Conservation (phyloP, 1,140 invertebrate genomes). For the Lasioglossum baleicum region DNA sequence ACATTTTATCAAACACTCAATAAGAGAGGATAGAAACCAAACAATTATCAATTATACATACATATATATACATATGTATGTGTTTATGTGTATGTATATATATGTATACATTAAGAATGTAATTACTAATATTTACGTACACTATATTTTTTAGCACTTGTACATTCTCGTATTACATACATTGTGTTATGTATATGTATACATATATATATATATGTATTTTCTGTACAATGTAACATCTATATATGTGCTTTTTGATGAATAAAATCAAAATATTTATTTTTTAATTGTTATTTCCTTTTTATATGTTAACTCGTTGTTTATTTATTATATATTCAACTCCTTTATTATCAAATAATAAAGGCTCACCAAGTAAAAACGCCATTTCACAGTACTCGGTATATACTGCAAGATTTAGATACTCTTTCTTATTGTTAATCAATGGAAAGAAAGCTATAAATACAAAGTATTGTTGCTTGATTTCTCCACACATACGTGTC, state of each 20-base stretch:
- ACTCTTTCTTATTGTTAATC: background rate
- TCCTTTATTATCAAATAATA: background rate
- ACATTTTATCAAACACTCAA: constrained; percentile 37
- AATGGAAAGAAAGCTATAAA: background rate
- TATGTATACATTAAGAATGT: constrained; percentile 41
- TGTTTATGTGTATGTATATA: constrained; percentile 12
- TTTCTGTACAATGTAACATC: constrained; percentile 59
- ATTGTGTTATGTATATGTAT: constrained; percentile 57
- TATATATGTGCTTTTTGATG: constrained; percentile 48
- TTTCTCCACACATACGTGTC: background rate
- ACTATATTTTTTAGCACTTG: constrained; percentile 59
- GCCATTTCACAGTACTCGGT: too few species aligned
- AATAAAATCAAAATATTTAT: constrained; percentile 72
- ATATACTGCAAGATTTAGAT: too few species aligned
- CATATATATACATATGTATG: constrained; percentile 19
- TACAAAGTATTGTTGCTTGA: background rate
- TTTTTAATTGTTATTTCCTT: constrained; percentile 50
- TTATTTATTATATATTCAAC: too few species aligned
- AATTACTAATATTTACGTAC: constrained; percentile 53
- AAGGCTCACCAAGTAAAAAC: too few species aligned
- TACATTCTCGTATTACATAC: constrained; percentile 60
- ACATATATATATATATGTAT: constrained; percentile 42
- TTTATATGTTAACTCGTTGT: background rate
- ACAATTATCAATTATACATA: constrained; percentile 39
- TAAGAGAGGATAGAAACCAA: constrained; percentile 30